Percentiles rank a stretch among this genome's conserved stretches.
phyloP scores from a whole-genome alignment of 1,140 invertebrate species.

The Apis dorsata region DNA sequence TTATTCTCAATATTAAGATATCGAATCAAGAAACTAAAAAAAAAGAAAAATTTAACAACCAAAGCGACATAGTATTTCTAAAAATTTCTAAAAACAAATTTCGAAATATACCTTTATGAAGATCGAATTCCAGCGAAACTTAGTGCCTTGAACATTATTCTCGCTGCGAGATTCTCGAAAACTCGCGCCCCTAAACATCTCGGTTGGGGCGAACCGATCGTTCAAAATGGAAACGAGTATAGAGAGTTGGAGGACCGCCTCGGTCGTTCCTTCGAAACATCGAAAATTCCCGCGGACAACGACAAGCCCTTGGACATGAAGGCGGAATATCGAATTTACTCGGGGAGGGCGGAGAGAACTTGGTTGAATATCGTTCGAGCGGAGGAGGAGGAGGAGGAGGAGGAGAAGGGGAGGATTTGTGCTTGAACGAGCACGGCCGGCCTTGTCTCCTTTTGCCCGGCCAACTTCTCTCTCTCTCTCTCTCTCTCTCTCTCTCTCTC shows the following conservation, averaged over 20 bases:
- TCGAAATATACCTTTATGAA: too few relatives aligned
- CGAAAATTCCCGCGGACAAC: constrained; percentile 38
- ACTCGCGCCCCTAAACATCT: not conserved
- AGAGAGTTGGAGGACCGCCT: not conserved
- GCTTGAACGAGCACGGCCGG: constrained; percentile 72
- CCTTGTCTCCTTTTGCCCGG: constrained; percentile 35
- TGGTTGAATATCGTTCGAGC: constrained; percentile 77
- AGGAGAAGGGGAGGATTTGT: constrained; percentile 60
- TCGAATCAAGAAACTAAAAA: too few relatives aligned
- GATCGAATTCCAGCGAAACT: too few relatives aligned
- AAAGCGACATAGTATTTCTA: too few relatives aligned
- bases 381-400: constrained; percentile 39
- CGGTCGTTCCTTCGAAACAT: constrained; percentile 15
- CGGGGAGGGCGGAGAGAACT: constrained; percentile 54
- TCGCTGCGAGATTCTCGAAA: too few relatives aligned
- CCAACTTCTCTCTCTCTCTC: constrained; percentile 38
- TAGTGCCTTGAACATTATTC: too few relatives aligned
- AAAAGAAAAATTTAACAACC: too few relatives aligned
- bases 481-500: not conserved
- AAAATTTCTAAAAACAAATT: too few relatives aligned
- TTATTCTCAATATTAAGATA: too few relatives aligned
- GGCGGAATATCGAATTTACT: constrained; percentile 72
- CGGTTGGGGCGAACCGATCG: too few relatives aligned
- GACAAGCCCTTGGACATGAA: constrained; percentile 29
- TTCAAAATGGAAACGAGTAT: too few relatives aligned